Evolutionary conservation across 1,140 invertebrate genomes (phyloP).

Genomic region (Gyrodactylus bullatarudis): DNA sequence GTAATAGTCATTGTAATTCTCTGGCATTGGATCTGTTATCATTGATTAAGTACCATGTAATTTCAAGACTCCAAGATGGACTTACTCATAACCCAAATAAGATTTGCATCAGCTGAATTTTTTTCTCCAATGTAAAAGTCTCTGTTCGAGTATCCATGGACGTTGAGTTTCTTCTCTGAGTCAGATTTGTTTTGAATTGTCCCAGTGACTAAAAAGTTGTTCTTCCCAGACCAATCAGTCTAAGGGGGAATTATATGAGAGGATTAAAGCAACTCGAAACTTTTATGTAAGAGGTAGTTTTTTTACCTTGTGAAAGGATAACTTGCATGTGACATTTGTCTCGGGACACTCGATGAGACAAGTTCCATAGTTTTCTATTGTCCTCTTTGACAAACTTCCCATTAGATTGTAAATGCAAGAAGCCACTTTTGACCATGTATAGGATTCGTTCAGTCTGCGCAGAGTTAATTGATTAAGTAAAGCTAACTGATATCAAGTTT

Average conservation of each 20-base stretch:
- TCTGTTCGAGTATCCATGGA: neutral
- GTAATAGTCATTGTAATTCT: constrained; percentile 42
- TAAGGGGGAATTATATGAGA: neutral
- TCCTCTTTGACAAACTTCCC: constrained; percentile 32
- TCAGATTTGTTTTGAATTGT: constrained; percentile 8
- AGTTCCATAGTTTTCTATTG: constrained; percentile 45
- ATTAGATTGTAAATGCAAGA: constrained; percentile 53
- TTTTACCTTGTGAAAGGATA: neutral
- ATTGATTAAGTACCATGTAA: neutral
- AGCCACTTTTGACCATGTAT: constrained; percentile 51
- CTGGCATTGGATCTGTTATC: constrained; percentile 34
- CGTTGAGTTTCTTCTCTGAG: neutral
- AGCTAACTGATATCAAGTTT: too few species aligned
- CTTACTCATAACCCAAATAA: neutral
- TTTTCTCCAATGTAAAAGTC: neutral
- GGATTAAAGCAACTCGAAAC: too few species aligned
- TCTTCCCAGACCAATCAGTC: constrained; percentile 9
- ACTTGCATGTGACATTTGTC: neutral
- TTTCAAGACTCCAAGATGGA: neutral
- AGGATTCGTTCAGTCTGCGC: constrained; percentile 28
- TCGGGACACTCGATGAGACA: neutral
- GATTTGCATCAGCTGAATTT: neutral
- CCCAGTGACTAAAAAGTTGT: constrained; percentile 6
- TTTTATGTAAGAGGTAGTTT: too few species aligned
- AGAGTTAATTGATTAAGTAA: too few species aligned